Conservation (phyloP, 2,888 invertebrate species). For the Drosophila vallismaia region DNA sequence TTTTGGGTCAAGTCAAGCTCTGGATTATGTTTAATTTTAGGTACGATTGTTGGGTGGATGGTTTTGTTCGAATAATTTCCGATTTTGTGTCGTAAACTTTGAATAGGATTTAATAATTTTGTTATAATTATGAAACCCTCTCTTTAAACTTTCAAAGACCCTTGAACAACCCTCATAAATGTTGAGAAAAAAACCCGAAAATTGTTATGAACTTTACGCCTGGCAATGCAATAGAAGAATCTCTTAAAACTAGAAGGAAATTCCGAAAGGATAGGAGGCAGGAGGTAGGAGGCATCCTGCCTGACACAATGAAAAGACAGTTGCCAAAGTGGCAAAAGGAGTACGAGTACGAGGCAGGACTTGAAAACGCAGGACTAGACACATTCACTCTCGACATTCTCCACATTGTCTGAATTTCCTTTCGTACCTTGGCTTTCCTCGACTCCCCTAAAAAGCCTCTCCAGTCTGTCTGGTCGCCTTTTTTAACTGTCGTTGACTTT, state of each 20-base stretch:
- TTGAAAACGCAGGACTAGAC: slow-evolving; percentile 3
- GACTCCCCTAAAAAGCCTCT: slow-evolving; percentile 9
- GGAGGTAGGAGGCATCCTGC: not conserved
- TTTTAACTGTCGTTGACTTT: slow-evolving; percentile 52
- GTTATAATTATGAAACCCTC: too few species aligned
- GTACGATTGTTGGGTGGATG: too few species aligned
- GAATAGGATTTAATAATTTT: too few species aligned
- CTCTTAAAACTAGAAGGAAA: not conserved
- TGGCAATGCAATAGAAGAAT: slow-evolving; percentile 38
- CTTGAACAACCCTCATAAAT: not conserved
- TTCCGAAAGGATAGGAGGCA: not conserved
- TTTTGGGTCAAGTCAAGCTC: not conserved
- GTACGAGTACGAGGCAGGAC: slow-evolving; percentile 4
- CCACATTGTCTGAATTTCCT: slow-evolving; percentile 66
- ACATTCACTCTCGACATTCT: slow-evolving; percentile 45
- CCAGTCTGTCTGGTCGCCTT: slow-evolving; percentile 48
- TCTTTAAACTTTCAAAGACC: not conserved
- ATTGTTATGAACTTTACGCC: slow-evolving; percentile 1
- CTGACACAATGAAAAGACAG: slow-evolving; percentile 21
- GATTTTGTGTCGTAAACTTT: too few species aligned
- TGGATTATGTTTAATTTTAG: not conserved
- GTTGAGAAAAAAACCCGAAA: not conserved
- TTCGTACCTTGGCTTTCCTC: slow-evolving; percentile 10
- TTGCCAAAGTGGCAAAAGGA: slow-evolving; percentile 13
- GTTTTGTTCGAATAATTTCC: too few species aligned